Base-by-base conservation (phyloP, 53 echinoderm and acorn worm genomes). In the Temnopleurus reevesii region DNA sequence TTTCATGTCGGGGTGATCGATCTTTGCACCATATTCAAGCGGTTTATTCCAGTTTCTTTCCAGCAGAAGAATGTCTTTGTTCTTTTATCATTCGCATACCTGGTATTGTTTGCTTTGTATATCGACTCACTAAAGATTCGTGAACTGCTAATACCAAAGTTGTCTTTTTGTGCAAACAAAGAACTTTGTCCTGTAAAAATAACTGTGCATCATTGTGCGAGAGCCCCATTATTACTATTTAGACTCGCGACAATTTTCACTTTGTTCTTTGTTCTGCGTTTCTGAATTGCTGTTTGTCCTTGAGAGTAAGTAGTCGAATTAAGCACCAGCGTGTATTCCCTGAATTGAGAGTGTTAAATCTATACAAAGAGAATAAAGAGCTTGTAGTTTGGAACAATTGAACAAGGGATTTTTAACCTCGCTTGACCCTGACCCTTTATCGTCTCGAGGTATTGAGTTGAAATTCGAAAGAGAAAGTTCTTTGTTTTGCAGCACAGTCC, bases 61-160 rank as follows among this genome's bases (percentile, higher is more conserved):
- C 6, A 41, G 38, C 41, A 41, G 41, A 71, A 71, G 41, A 71
- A 71, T 71, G 71, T 71, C 71, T 71, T 71, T 71, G 71, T 71
- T 41, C 41, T 21, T n/a, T 36, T 66, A 66, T 66, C 71, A 8
- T 2, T 66, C n/a, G 71, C 71, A 66, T 66, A 66, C 71, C 71
- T 66, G n/a, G 41, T 66, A 66, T 38, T 71, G 71, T 71, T 71
- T 71, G 71, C 71, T 41, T n/a, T n/a, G 18, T 71, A 38, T 38
- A 5, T 63, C 33, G 63, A 34, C 63, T 63, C 63, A 15, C 34
- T 17, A 33, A 33, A 33, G 63, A 13, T 29, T 25, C 17, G 2
- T 58, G 59, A 59, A 59, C 17, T 35, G 34, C 19, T 34, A n/a
- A 34, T 4, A 65, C 15, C 19, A 41, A 41, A 71, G 9, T 8